Conservation (phyloP, 1,140 invertebrate species). For the Stegodyphus mimosarum region DNA sequence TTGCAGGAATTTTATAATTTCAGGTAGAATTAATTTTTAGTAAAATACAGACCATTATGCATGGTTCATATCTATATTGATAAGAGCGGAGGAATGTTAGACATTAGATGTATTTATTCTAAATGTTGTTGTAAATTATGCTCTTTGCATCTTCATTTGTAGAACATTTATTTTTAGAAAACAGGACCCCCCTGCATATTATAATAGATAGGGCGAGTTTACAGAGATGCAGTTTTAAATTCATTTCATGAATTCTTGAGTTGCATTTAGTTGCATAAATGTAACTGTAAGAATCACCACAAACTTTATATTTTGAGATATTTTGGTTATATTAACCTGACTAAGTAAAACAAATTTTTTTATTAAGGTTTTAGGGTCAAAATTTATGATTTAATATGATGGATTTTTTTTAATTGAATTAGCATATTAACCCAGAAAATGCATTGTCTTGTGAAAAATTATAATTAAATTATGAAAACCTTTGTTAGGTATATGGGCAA, state of each 20-base stretch:
- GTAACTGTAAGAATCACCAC: background rate
- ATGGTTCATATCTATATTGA: constrained; percentile 19
- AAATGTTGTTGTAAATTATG: constrained; percentile 3
- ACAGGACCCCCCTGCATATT: background rate
- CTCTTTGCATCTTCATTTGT: constrained; percentile 19
- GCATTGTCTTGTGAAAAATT: no score
- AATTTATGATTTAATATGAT: no score
- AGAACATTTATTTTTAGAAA: constrained; percentile 10
- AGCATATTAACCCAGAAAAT: no score
- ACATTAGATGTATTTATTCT: constrained; percentile 44
- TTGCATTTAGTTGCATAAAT: background rate
- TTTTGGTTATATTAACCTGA: no score
- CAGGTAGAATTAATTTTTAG: constrained; percentile 42
- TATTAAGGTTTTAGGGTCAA: no score
- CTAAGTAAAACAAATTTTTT: no score
- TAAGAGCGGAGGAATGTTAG: constrained; percentile 28
- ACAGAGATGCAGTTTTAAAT: background rate
- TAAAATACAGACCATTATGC: background rate
- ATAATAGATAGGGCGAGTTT: constrained; percentile 27
- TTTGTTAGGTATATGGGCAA: no score
- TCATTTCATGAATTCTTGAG: background rate
- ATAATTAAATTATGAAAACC: no score
- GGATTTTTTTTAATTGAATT: no score
- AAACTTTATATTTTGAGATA: no score
- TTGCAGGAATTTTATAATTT: constrained; percentile 17